Evolutionary conservation across 1,140 invertebrate species (phyloP).

Genomic region (Drosophila miranda): DNA sequence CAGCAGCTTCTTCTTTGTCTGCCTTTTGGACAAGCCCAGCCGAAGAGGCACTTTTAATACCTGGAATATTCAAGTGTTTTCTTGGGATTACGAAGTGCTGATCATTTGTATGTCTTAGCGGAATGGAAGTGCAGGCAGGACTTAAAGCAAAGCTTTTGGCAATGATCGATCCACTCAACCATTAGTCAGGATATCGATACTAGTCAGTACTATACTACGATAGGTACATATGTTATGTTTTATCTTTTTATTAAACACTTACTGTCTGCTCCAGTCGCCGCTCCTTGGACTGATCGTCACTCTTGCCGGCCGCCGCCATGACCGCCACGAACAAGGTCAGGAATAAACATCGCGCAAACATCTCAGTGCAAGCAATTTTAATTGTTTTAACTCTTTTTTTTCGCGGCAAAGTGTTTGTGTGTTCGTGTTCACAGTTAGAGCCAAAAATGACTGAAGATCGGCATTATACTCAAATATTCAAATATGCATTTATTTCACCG

Average conservation of each 20-base stretch:
- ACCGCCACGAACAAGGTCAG: slow-evolving; percentile 36
- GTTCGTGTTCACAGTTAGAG: slow-evolving; percentile 12
- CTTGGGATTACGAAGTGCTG: slow-evolving; percentile 60
- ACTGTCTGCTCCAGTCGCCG: slow-evolving; percentile 23
- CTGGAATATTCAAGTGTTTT: slow-evolving; percentile 82
- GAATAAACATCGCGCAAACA: slow-evolving; percentile 54
- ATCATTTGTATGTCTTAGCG: slow-evolving; percentile 10
- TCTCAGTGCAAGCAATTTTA: slow-evolving; percentile 28
- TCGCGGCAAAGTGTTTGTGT: not conserved
- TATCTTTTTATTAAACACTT: slow-evolving; percentile 6
- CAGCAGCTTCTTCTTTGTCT: slow-evolving; percentile 34
- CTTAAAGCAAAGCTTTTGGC: too few species aligned
- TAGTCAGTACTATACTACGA: not conserved
- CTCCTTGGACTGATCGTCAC: slow-evolving; percentile 27
- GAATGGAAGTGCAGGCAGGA: not conserved
- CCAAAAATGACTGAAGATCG: not conserved
- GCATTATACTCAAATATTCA: slow-evolving; percentile 28
- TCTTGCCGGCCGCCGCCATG: slow-evolving; percentile 24
- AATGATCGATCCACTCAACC: too few species aligned
- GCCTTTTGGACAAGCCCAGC: slow-evolving; percentile 12
- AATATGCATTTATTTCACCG: slow-evolving; percentile 20
- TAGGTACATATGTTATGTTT: not conserved
- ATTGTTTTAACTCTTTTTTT: slow-evolving; percentile 26
- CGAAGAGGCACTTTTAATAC: slow-evolving; percentile 54
- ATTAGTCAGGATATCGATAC: too few species aligned